These are phyloP conservation scores for Neostethus bicornis DNA, from an alignment of 2,797 vertebrate species.

Conservation along the genomic window DNA sequence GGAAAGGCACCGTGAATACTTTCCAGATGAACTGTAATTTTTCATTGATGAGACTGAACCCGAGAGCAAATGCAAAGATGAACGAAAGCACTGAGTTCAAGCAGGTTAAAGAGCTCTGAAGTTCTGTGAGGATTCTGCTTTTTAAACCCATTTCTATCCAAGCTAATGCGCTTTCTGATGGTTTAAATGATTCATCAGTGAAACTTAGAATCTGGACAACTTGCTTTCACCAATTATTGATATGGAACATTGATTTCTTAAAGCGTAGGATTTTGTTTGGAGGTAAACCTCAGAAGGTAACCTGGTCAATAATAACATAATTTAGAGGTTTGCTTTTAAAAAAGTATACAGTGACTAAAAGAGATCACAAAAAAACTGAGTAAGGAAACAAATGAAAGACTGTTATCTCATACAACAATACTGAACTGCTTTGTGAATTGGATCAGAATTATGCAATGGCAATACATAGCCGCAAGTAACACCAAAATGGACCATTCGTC, in stretches of 20 bases:
- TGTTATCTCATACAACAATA: conserved; percentile 37
- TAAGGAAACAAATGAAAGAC: conserved; percentile 23
- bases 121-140: neutral
- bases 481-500: conserved; percentile 3
- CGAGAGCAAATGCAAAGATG: neutral
- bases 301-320: conserved; percentile 11
- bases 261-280: neutral
- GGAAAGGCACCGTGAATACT: too few species aligned
- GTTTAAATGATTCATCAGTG: conserved; percentile 1
- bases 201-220: neutral
- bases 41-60: neutral
- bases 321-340: conserved; percentile 5
- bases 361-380: conserved; percentile 40
- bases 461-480: conserved; percentile 9
- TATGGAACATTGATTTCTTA: too few species aligned
- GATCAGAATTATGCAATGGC: conserved; percentile 1
- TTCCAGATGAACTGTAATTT: conserved; percentile 4
- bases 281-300: neutral
- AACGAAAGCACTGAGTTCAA: neutral
- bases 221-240: neutral
- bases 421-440: conserved; percentile 23
- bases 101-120: neutral
- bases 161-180: neutral
- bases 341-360: conserved; percentile 16
- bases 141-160: neutral